These are phyloP conservation scores for Sebastes iracundus DNA, from an alignment of 2,797 vertebrate genomes.

Conservation along the genomic window DNA sequence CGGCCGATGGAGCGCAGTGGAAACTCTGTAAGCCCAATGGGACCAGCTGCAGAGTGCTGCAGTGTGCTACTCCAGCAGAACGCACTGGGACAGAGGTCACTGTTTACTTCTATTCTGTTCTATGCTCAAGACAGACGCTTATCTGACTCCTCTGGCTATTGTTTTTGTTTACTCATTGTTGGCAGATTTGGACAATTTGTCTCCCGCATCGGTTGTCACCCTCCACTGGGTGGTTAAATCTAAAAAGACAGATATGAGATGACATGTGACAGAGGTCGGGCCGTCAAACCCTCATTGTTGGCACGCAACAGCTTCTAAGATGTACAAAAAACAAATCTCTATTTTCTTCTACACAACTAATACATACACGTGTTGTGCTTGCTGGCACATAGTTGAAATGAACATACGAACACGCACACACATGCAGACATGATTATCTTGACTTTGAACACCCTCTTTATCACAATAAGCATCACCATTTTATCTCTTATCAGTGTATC, in stretches of 20 bases:
- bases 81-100: conserved; percentile 56
- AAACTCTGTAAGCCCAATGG: conserved; percentile 78
- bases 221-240: background rate
- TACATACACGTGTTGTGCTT: background rate
- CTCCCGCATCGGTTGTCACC: background rate
- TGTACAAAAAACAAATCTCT: background rate
- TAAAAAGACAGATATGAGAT: background rate
- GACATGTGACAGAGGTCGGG: background rate
- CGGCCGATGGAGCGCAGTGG: conserved; percentile 59
- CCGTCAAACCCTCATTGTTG: background rate
- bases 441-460: conserved; percentile 16
- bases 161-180: background rate
- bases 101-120: conserved; percentile 8
- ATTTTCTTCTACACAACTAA: background rate
- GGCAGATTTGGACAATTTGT: background rate
- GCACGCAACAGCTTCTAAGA: background rate
- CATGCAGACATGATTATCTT: conserved; percentile 2
- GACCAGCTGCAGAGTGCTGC: conserved; percentile 59
- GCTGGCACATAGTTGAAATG: background rate
- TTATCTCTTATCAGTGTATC: conserved; percentile 30
- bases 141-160: background rate
- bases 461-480: conserved; percentile 3
- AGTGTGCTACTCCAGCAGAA: conserved; percentile 58
- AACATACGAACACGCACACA: background rate
- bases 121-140: background rate